Percentiles rank a stretch among this genome's conserved stretches.
These are phyloP conservation scores for Stichopus horrens DNA, from an alignment of 53 echinoderm and acorn worm species.

Conservation along the genomic window DNA sequence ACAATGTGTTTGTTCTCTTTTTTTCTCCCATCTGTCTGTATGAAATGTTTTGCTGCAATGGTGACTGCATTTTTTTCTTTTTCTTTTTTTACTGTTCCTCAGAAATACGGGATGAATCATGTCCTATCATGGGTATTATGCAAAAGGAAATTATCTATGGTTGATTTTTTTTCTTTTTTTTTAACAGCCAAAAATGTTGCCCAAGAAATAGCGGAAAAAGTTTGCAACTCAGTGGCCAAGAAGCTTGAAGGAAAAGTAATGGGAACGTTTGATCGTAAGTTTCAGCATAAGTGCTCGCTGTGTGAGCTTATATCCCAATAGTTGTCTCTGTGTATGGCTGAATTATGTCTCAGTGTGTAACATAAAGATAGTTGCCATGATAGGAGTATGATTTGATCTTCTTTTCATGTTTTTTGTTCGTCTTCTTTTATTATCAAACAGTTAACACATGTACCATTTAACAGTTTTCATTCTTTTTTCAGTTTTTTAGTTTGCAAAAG, in stretches of 20 bases:
- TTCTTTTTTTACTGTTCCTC: neutral
- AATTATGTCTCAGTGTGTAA: too few relatives aligned
- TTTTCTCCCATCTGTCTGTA: neutral
- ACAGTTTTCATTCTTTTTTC: too few relatives aligned
- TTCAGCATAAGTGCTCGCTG: neutral
- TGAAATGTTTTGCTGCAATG: neutral
- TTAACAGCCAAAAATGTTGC: slow-evolving; percentile 95
- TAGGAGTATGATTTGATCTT: too few relatives aligned
- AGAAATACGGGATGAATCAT: neutral
- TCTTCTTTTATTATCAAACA: too few relatives aligned
- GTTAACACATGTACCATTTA: too few relatives aligned
- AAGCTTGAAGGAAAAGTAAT: slow-evolving; percentile 97
- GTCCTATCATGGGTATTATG: neutral
- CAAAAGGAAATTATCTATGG: neutral
- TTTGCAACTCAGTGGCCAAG: slow-evolving; percentile 93
- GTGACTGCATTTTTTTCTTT: neutral
- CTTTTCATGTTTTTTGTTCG: too few relatives aligned
- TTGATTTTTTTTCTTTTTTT: slow-evolving; percentile 10
- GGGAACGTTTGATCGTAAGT: slow-evolving; percentile 97
- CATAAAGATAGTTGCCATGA: too few relatives aligned
- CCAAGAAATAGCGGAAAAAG: slow-evolving; percentile 96
- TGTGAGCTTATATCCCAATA: too few relatives aligned
- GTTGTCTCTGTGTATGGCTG: too few relatives aligned
- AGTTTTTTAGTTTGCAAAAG: too few relatives aligned
- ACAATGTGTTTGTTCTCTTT: neutral